These are phyloP conservation scores for Ganaspis brasiliensis DNA, from an alignment of 2,888 invertebrate genomes.

Conservation along the genomic window DNA sequence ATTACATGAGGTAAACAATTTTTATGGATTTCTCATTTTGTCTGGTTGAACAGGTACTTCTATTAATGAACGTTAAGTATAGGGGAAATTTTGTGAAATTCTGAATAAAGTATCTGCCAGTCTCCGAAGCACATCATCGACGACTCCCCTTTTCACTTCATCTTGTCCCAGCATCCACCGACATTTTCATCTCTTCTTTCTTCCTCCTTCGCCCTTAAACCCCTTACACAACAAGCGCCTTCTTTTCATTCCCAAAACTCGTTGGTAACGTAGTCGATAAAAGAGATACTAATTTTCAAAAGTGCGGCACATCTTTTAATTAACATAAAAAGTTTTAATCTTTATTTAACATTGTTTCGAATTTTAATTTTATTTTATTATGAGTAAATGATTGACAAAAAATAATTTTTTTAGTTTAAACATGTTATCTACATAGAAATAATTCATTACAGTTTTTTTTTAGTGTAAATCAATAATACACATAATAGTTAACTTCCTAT, in stretches of 20 bases:
- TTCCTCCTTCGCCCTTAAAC: constrained; percentile 44
- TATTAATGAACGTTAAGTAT: constrained; percentile 28
- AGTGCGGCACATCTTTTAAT: too few species aligned
- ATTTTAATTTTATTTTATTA: too few species aligned
- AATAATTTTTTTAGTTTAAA: too few species aligned
- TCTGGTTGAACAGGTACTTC: background rate
- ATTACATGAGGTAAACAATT: background rate
- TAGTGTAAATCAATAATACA: too few species aligned
- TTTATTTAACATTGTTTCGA: too few species aligned
- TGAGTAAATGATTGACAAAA: too few species aligned
- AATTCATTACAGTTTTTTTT: too few species aligned
- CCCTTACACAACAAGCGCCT: constrained; percentile 44
- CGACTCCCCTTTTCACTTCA: constrained; percentile 43
- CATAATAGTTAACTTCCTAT: too few species aligned
- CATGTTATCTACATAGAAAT: too few species aligned
- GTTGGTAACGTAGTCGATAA: constrained; percentile 64
- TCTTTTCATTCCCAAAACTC: constrained; percentile 63
- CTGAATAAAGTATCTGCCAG: constrained; percentile 63
- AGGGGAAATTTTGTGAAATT: constrained; percentile 60
- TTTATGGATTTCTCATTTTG: background rate
- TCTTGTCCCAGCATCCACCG: constrained; percentile 44
- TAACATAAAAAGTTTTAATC: too few species aligned
- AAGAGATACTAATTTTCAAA: too few species aligned
- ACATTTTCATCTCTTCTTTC: constrained; percentile 68
- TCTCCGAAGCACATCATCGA: constrained; percentile 21